Evolutionary conservation across 2,113 vertebrate species (phyloP).

Genomic region (Trogon surrucura): DNA sequence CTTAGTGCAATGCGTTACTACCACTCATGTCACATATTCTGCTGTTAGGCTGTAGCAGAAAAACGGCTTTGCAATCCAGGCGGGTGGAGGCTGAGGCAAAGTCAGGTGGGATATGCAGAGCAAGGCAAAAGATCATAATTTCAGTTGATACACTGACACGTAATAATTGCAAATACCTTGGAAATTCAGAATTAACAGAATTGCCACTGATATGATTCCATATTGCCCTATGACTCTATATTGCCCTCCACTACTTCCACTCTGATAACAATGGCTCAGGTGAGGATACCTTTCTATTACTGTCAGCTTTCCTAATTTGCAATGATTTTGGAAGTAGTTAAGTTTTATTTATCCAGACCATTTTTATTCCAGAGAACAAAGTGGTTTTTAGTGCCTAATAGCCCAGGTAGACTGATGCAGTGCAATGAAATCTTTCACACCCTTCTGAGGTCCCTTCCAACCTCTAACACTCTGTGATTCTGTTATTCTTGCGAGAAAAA

Average conservation of each 20-base stretch:
- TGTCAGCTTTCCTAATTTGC: not conserved
- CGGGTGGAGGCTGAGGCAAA: not conserved
- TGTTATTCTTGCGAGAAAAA: not conserved
- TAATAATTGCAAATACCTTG: not conserved
- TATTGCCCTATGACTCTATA: not conserved
- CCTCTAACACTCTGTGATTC: too few species aligned
- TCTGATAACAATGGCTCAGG: not conserved
- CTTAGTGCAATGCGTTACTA: not conserved
- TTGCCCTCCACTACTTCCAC: not conserved
- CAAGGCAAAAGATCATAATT: not conserved
- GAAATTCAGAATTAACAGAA: not conserved
- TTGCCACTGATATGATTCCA: not conserved
- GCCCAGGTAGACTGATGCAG: not conserved
- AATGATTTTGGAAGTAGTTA: not conserved
- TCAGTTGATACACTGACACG: not conserved
- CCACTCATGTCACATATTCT: rapidly evolving
- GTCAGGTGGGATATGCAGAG: not conserved
- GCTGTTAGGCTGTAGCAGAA: not conserved
- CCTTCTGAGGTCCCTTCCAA: not conserved
- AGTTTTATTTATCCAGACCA: not conserved
- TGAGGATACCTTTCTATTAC: not conserved
- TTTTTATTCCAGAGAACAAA: not conserved
- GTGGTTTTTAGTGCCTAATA: not conserved
- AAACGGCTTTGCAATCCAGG: not conserved
- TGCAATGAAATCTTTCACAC: not conserved